Evolutionary conservation across 2,113 vertebrate genomes (phyloP), one percentile per base, ranked within the genome.

Genomic region (Psammodynastes pulverulentus): DNA sequence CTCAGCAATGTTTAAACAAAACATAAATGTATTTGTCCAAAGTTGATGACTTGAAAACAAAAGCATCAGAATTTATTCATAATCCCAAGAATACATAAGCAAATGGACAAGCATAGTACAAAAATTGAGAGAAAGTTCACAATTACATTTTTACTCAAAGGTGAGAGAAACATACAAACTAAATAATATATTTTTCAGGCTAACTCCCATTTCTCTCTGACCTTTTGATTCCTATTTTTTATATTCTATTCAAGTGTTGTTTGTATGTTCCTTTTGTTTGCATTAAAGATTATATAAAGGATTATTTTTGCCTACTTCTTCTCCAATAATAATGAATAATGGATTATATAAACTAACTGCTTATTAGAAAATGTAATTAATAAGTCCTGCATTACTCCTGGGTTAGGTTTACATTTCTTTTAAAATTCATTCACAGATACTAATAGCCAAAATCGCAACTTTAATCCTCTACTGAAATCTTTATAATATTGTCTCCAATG

Each of bases 1-100:
- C 91, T 96, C 96, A 96, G 93, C 90, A 94, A 67, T 91, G 94
- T 96, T 92, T 95, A 95, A 96, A 92, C 95, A 87, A 96, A 97
- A 96, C 88, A 90, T 90, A 91, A 88, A 89, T 96, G 72, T 49
- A 94, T 91, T 89, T 93, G 90, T 52, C 0, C 84, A 94, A 94
- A 45, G 91, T 26, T 0, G 21, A 96, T 92, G 86, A 93, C 53
- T 92, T 12, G 15, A 92, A 95, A 90, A 72, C 12, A 92, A 95
- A 90, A 72, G 10, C 51, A 91, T 21, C 9, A 4, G 91, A 43
- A 92, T 91, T 94, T 58, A 94, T 58, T 79, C 29, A 8, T n/a
- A 91, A 94, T 17, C 46, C 62, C 49, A 95, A 90, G 51, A 92
- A 94, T 87, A 95, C 1, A 92, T 52, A 93, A 88, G 3, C 84